A percentile compares a stretch with the other conserved stretches of the same genome.
phyloP scores from a whole-genome alignment of 2,888 invertebrate species.

The Auanema sp. region DNA sequence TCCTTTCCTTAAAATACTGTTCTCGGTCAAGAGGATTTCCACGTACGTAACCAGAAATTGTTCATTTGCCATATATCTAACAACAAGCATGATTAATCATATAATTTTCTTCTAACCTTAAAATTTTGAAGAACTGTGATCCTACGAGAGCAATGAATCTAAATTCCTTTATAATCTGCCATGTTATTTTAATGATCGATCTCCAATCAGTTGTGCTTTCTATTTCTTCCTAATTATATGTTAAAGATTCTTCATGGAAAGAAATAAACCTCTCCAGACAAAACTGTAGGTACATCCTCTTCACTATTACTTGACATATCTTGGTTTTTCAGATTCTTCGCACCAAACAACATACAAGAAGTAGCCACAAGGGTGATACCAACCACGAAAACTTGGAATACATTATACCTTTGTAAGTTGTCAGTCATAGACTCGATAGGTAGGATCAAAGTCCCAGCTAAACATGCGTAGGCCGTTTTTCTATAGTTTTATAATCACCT shows the following conservation, averaged over 20 bases:
- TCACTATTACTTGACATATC: neutral
- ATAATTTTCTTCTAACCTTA: conserved; percentile 21
- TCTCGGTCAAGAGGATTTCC: conserved; percentile 37
- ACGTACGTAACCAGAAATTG: conserved; percentile 51
- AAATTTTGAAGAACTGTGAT: conserved; percentile 44
- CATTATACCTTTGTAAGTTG: conserved; percentile 60
- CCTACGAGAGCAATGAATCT: conserved; percentile 45
- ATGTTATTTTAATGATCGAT: conserved; percentile 32
- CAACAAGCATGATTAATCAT: no score
- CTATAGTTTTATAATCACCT: no score
- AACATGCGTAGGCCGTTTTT: no score
- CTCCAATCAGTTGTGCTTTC: conserved; percentile 13
- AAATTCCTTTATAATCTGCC: conserved; percentile 43
- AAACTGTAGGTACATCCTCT: neutral
- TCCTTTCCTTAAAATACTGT: conserved; percentile 40
- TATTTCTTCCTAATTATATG: no score
- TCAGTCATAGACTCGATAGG: conserved; percentile 46
- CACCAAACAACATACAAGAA: conserved; percentile 17
- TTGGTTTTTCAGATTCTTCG: conserved; percentile 19
- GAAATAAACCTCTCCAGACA: neutral
- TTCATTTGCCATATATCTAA: conserved; percentile 42
- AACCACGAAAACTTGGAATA: conserved; percentile 62
- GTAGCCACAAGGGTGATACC: conserved; percentile 57
- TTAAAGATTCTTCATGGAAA: no score
- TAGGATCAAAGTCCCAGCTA: conserved; percentile 42